phyloP scores from a whole-genome alignment of 53 echinoderm and acorn worm genomes.

The Stichopus horrens region DNA sequence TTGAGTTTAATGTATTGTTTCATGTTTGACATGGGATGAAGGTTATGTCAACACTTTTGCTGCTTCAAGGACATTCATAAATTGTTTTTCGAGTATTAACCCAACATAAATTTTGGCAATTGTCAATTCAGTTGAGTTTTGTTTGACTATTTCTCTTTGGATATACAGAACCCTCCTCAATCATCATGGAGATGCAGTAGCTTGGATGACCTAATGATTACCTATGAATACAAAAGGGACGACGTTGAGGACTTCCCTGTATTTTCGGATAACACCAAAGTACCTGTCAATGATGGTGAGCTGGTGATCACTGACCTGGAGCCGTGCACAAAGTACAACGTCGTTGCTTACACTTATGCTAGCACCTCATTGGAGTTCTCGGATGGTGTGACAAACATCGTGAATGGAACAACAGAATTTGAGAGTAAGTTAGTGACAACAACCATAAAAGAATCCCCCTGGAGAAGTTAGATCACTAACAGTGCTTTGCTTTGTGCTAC shows the following conservation, averaged over 20 bases:
- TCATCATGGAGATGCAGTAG: conserved; percentile 34
- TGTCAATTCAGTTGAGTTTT: no score
- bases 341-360: neutral
- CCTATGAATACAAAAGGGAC: neutral
- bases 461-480: neutral
- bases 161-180: conserved; percentile 15
- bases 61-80: no score
- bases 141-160: no score
- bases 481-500: no score
- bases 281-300: neutral
- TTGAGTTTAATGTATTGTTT: no score
- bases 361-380: conserved; percentile 10
- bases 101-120: no score
- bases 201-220: conserved; percentile 28
- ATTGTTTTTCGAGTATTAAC: no score
- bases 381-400: neutral
- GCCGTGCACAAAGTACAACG: conserved; percentile 1
- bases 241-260: neutral
- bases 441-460: neutral
- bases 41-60: no score
- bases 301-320: conserved; percentile 14
- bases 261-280: neutral
- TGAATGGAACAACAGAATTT: conserved; percentile 30
- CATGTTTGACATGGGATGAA: no score
- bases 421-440: neutral